Conservation (phyloP, 2,888 invertebrate species). For the Chalcosyrphus nemorum region DNA sequence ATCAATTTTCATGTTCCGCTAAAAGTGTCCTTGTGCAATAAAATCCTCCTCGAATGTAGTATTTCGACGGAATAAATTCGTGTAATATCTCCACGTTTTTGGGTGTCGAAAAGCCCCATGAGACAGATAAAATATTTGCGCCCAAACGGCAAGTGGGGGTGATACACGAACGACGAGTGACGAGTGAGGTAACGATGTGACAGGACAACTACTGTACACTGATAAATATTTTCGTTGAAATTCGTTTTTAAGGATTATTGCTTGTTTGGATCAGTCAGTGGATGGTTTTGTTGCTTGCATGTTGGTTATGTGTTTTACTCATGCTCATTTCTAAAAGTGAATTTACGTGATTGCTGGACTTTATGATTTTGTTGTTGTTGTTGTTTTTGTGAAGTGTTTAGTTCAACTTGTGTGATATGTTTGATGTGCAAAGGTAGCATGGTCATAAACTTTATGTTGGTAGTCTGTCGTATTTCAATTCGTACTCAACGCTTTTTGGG, state of each 20-base stretch:
- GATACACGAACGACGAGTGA: background rate
- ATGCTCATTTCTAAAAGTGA: slow-evolving; percentile 16
- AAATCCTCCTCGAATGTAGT: slow-evolving; percentile 27
- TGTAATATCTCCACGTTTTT: background rate
- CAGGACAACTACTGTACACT: background rate
- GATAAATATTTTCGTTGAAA: slow-evolving; percentile 42
- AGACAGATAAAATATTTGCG: slow-evolving; percentile 30
- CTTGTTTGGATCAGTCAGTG: slow-evolving; percentile 44
- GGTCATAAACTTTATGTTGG: slow-evolving; percentile 10
- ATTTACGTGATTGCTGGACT: slow-evolving; percentile 32
- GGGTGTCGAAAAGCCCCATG: slow-evolving; percentile 32
- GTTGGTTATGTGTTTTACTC: background rate
- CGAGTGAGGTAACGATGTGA: background rate
- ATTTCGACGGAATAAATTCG: slow-evolving; percentile 18
- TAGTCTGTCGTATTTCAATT: background rate
- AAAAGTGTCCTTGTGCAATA: slow-evolving; percentile 37
- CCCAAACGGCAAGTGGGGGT: background rate
- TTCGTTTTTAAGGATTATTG: slow-evolving; percentile 54
- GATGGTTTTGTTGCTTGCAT: background rate
- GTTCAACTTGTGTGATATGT: background rate
- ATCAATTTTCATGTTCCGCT: slow-evolving; percentile 40
- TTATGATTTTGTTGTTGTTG: slow-evolving; percentile 26
- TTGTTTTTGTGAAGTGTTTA: background rate
- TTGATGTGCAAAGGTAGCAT: background rate
- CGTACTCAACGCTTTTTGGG: background rate